Conservation (phyloP, 2,888 invertebrate species). For the Biston stratarius region DNA sequence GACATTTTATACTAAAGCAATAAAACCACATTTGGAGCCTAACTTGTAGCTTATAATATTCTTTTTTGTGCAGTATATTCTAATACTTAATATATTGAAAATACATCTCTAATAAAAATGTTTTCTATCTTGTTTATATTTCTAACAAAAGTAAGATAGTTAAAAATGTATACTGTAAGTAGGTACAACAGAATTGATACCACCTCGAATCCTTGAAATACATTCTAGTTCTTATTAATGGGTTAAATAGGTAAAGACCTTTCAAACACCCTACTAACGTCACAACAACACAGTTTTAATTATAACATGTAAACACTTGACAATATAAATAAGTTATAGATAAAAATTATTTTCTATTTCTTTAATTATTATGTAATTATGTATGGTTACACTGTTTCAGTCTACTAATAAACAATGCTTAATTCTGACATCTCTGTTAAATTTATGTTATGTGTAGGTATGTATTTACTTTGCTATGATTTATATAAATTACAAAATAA, state of each 20-base stretch:
- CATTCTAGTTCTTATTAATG: neutral
- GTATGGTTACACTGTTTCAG: neutral
- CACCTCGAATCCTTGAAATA: neutral
- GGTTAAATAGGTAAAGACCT: no score
- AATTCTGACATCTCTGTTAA: neutral
- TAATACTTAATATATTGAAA: no score
- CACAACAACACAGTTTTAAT: constrained; percentile 23
- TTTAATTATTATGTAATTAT: neutral
- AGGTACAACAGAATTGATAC: neutral
- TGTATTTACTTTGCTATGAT: neutral
- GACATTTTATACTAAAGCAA: neutral
- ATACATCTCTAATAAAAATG: no score
- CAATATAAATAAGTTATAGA: constrained; percentile 1
- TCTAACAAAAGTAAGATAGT: no score
- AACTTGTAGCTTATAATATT: no score
- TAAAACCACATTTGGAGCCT: no score
- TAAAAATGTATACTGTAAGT: no score
- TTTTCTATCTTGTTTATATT: no score
- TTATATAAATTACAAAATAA: neutral
- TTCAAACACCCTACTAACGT: constrained; percentile 15
- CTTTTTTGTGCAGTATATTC: no score
- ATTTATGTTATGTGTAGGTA: neutral
- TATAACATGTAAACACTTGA: constrained; percentile 21
- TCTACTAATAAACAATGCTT: neutral
- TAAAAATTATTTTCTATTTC: neutral